Evolutionary conservation across 1,140 invertebrate species (phyloP).

Genomic region (Fopius arisanus): DNA sequence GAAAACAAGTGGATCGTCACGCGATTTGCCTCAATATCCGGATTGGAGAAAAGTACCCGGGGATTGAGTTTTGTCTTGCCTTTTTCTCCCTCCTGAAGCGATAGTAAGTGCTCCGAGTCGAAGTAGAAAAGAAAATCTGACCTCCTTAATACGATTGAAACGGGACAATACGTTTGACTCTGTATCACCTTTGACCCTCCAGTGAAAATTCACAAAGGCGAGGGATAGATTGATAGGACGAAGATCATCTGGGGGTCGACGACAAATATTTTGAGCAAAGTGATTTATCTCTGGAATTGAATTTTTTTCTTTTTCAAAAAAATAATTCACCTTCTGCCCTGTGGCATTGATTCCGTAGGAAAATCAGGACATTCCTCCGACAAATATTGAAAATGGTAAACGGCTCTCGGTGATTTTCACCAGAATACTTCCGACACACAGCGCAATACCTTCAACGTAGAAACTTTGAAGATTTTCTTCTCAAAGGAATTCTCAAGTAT

Average conservation of each 20-base stretch:
- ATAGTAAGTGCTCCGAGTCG: slow-evolving; percentile 5
- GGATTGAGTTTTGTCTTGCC: slow-evolving; percentile 21
- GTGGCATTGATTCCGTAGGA: slow-evolving; percentile 50
- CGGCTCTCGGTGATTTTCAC: too few species aligned
- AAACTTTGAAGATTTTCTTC: background rate
- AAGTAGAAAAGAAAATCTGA: slow-evolving; percentile 21
- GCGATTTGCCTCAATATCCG: slow-evolving; percentile 20
- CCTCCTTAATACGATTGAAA: slow-evolving; percentile 32
- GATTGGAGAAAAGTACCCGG: slow-evolving; percentile 20
- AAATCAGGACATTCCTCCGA: slow-evolving; percentile 36
- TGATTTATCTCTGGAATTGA: background rate
- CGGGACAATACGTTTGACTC: slow-evolving; percentile 22
- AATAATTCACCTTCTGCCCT: too few species aligned
- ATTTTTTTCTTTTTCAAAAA: too few species aligned
- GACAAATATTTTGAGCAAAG: background rate
- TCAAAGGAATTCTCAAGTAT: background rate
- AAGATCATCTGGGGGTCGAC: background rate
- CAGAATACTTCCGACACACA: background rate
- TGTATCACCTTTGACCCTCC: slow-evolving; percentile 5
- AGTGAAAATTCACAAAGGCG: background rate
- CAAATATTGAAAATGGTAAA: background rate
- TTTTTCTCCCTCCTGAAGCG: background rate
- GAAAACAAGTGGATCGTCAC: slow-evolving; percentile 10
- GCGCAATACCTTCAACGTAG: background rate
- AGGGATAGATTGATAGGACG: background rate